These are phyloP conservation scores for Paralvinella palmiformis DNA, from an alignment of 1,140 invertebrate species.

Conservation along the genomic window DNA sequence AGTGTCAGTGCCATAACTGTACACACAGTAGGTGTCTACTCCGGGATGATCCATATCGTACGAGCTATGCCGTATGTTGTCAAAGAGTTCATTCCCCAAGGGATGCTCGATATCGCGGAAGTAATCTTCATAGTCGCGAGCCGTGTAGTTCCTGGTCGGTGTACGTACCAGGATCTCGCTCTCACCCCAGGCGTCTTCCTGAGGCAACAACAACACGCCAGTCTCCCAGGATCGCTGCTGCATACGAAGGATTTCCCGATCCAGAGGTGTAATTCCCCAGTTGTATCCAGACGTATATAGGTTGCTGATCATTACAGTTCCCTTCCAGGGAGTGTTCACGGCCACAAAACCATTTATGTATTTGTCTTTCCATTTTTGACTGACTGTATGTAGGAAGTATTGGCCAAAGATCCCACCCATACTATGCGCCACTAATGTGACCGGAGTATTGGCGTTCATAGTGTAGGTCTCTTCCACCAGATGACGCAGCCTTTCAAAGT, in stretches of 20 bases:
- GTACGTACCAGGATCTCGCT: slow-evolving; percentile 74
- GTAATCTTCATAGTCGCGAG: slow-evolving; percentile 70
- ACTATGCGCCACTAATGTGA: slow-evolving; percentile 81
- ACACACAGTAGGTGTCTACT: slow-evolving; percentile 80
- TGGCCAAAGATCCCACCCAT: slow-evolving; percentile 62
- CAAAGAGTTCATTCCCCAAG: slow-evolving; percentile 78
- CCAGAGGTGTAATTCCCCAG: slow-evolving; percentile 67
- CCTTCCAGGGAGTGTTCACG: slow-evolving; percentile 86
- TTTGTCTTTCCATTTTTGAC: slow-evolving; percentile 82
- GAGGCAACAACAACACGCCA: slow-evolving; percentile 82
- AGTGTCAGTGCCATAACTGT: slow-evolving; percentile 69
- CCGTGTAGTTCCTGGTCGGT: slow-evolving; percentile 69
- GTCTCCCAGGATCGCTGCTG: slow-evolving; percentile 86
- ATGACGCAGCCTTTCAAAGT: slow-evolving; percentile 66
- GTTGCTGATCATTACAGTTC: slow-evolving; percentile 83
- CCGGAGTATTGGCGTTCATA: slow-evolving; percentile 63
- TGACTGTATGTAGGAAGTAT: slow-evolving; percentile 52
- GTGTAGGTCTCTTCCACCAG: slow-evolving; percentile 77
- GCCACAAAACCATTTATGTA: slow-evolving; percentile 77
- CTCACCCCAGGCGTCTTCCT: slow-evolving; percentile 71
- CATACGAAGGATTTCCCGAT: slow-evolving; percentile 65
- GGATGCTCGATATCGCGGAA: slow-evolving; percentile 71
- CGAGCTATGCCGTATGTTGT: slow-evolving; percentile 62
- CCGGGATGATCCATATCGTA: slow-evolving; percentile 69
- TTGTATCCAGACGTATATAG: slow-evolving; percentile 90